Evolutionary conservation across 2,113 vertebrate genomes (phyloP), one percentile per base, ranked within the genome.

Genomic region (Dasypus novemcinctus): DNA sequence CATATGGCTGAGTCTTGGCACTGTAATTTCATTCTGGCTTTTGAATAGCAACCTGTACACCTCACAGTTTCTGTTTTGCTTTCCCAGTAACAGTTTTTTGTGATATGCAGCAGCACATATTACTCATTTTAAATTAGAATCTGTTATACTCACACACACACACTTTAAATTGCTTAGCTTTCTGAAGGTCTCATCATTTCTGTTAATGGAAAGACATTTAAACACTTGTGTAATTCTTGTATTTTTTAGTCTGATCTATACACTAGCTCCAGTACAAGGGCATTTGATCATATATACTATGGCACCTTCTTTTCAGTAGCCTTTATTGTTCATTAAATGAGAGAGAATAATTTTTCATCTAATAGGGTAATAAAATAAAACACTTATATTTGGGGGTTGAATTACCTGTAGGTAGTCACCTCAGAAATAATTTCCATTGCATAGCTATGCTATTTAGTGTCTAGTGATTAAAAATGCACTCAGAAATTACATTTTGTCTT

Each of bases 361-460:
- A 98, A 97, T 95, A 97, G 87, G 72, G 38, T 96, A 92, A 97
- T 97, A 97, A 98, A 98, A 98, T 97, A 96, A 97, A 97, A 95
- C 97, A 96, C 92, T 96, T 96, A 66, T 94, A 97, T 98, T 98
- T 97, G 63, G 64, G 68, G 43, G 15, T 86, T 97, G 97, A 97
- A 98, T 98, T 98, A 97, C 91, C 91, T 5, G 43, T 92, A 97
- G 81, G 95, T 75, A 95, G 74, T 75, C 90, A 87, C 80, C 84
- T 98, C 95, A 98, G 96, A 98, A 97, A 97, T 97, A 98, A 98
- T 96, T 98, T 98, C 66, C 87, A 96, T 95, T 27, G 43, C 89
- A 96, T 97, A 97, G 57, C 79, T 93, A 25, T 95, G 90, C 88
- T 96, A 78, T 92, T 61, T 61, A 93, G 66, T 93, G 76, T 93